These are phyloP conservation scores for Galerucella calmariensis DNA, from an alignment of 2,888 invertebrate species.

Conservation along the genomic window DNA sequence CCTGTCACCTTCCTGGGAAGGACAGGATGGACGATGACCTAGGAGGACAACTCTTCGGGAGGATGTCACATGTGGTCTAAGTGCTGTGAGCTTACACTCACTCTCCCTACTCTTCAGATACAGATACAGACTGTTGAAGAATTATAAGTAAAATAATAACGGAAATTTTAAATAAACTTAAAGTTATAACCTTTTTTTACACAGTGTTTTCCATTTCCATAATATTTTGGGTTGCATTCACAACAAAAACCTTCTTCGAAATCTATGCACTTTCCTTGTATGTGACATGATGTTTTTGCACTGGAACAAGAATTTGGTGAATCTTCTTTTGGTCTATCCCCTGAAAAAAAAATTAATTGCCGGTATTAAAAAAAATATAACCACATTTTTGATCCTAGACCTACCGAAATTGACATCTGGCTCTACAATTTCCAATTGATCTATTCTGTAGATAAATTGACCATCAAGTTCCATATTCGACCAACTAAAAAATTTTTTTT, in stretches of 20 bases:
- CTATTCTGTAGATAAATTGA: slow-evolving; percentile 87
- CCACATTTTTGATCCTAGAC: slow-evolving; percentile 7
- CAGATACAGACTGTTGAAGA: too few species aligned
- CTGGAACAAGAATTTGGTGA: slow-evolving; percentile 63
- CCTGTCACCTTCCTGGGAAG: too few species aligned
- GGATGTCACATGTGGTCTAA: too few species aligned
- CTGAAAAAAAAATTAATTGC: slow-evolving; percentile 20
- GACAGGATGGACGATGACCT: too few species aligned
- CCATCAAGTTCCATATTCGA: slow-evolving; percentile 89
- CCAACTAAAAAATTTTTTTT: slow-evolving; percentile 69
- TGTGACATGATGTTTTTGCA: slow-evolving; percentile 81
- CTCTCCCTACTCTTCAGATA: too few species aligned
- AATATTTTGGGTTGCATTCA: slow-evolving; percentile 83
- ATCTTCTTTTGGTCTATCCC: slow-evolving; percentile 26
- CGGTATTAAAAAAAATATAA: neutral
- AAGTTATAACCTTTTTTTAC: slow-evolving; percentile 74
- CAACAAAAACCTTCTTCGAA: slow-evolving; percentile 90
- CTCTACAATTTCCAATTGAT: slow-evolving; percentile 75
- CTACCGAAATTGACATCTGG: slow-evolving; percentile 69
- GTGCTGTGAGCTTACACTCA: too few species aligned
- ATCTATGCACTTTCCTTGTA: slow-evolving; percentile 84
- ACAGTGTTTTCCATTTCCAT: slow-evolving; percentile 94
- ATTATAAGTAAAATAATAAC: too few species aligned
- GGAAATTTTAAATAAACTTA: neutral
- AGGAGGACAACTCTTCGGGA: too few species aligned